Evolutionary conservation across 2,888 invertebrate genomes (phyloP), one percentile per base, ranked within the genome.

Genomic region (Drosophila limbata): DNA sequence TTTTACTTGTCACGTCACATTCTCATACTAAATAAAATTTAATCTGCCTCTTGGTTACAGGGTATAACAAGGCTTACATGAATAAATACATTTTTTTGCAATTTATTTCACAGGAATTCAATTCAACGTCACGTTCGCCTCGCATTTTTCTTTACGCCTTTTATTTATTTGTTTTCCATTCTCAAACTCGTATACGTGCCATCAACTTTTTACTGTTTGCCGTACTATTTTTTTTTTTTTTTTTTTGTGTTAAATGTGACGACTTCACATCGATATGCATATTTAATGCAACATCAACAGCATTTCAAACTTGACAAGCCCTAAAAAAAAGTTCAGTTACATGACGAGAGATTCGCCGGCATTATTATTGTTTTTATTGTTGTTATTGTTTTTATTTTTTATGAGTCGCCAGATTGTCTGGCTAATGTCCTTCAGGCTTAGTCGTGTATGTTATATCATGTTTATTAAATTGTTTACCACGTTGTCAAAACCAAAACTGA

Each of bases 61-160:
- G 47, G 57, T 48, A 57, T 39, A 15, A 35, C 25, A 48, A 39
- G 47, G 25, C 17, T 39, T 37, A 33, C 25, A 47, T 21, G 37
- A n/a, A 13, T 17, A 33, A 3, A 31, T 35, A 33, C 6, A 31
- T 39, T 37, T 65, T 28, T 31, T 47, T 44, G 28, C 52, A 60
- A 69, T 68, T 47, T 53, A 61, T 63, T 69, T 79, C 45, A 42
- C 68, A 77, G 84, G 89, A 86, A 83, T 83, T 86, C 69, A 71
- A 84, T 86, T 72, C 69, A 83, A 69, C 84, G 77, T 83, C 83
- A 83, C 83, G 83, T 83, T 88, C 84, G 66, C 21, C 51, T 69
- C 73, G 88, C 55, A 51, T 65, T 56, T 87, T 56, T 53, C 48
- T 67, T 45, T 52, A 48, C 67, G 65, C 69, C 66, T 62, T 65